These are phyloP conservation scores for Sebastes minor DNA, from an alignment of 2,797 vertebrate genomes.

Conservation along the genomic window DNA sequence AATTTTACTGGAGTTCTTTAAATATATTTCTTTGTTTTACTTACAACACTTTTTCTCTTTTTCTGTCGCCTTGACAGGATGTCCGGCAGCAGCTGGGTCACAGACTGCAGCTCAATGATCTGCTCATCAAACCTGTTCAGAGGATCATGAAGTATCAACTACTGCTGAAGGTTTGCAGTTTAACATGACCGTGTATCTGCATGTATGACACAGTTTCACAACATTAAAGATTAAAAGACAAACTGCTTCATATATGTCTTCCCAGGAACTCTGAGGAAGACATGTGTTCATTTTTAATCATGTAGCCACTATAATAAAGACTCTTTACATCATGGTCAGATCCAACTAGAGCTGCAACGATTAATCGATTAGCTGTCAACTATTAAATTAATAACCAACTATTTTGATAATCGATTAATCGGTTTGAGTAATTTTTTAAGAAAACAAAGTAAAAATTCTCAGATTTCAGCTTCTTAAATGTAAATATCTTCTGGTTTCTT, in stretches of 20 bases:
- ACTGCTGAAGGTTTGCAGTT: constrained; percentile 88
- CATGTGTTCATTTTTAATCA: not conserved
- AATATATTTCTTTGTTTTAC: not conserved
- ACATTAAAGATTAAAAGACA: not conserved
- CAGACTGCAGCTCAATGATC: constrained; percentile 93
- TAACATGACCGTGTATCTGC: not conserved
- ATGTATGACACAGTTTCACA: not conserved
- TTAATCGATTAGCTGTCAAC: too few species aligned
- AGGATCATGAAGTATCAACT: constrained; percentile 99
- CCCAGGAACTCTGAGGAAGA: not conserved
- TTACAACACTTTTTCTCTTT: not conserved
- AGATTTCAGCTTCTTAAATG: too few species aligned
- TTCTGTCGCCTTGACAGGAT: constrained; percentile 80
- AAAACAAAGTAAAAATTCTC: too few species aligned
- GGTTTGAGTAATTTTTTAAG: too few species aligned
- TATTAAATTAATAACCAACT: too few species aligned
- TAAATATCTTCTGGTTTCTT: too few species aligned
- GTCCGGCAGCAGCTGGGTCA: constrained; percentile 94
- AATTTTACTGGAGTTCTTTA: not conserved
- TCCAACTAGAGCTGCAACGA: not conserved
- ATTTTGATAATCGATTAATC: too few species aligned
- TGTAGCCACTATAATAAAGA: not conserved
- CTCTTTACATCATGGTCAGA: not conserved
- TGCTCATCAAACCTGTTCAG: constrained; percentile 98
- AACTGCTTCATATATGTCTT: not conserved